A percentile compares a stretch with the other conserved stretches of the same genome.
These are phyloP conservation scores for Hipparchia sbordonii DNA, from an alignment of 2,888 invertebrate species.

Conservation along the genomic window DNA sequence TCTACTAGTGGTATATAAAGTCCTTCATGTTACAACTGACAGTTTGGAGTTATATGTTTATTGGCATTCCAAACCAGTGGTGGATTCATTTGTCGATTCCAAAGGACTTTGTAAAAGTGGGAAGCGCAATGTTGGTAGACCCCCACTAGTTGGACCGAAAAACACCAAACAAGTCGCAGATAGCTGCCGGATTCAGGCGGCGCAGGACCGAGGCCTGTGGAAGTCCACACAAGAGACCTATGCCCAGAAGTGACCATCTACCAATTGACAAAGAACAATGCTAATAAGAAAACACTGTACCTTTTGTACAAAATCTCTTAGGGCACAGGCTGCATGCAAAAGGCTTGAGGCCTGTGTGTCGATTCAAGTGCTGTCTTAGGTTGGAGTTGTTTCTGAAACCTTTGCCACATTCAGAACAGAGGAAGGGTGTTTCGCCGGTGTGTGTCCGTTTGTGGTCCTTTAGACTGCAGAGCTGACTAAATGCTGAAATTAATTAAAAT, in stretches of 20 bases:
- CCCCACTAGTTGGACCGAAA: too few species aligned
- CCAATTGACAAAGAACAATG: not conserved
- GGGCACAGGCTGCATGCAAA: constrained; percentile 82
- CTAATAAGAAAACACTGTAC: constrained; percentile 47
- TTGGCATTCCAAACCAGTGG: too few species aligned
- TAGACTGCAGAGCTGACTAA: constrained; percentile 78
- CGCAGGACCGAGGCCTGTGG: too few species aligned
- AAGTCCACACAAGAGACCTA: too few species aligned
- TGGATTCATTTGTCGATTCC: too few species aligned
- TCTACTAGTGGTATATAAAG: too few species aligned
- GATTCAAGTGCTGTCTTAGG: constrained; percentile 80
- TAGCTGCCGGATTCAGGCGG: too few species aligned
- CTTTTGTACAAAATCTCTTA: constrained; percentile 81
- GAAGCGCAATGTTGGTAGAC: not conserved
- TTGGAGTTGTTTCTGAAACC: constrained; percentile 82
- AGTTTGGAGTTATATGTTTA: too few species aligned
- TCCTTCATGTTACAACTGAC: too few species aligned
- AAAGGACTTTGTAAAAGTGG: not conserved
- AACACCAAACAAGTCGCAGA: too few species aligned
- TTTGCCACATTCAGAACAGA: constrained; percentile 82
- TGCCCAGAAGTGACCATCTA: too few species aligned
- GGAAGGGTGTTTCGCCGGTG: constrained; percentile 79
- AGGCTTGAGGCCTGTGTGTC: constrained; percentile 81
- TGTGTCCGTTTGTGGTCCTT: constrained; percentile 82
- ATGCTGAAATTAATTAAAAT: constrained; percentile 57